Evolutionary conservation across 1,140 invertebrate species (phyloP).

Genomic region (Sitophilus oryzae): DNA sequence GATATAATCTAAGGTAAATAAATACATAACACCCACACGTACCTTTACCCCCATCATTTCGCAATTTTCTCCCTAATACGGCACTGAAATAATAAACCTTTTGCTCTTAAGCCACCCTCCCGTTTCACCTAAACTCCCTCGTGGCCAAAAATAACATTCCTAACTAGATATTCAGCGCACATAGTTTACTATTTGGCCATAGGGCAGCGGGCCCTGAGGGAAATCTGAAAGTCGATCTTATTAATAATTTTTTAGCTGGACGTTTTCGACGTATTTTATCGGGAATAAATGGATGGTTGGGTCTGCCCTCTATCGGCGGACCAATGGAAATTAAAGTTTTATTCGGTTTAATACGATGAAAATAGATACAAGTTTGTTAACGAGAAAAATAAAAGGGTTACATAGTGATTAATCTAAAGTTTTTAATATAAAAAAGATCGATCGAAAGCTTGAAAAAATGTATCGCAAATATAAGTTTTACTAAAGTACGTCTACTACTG

Average conservation of each 20-base stretch:
- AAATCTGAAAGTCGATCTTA: constrained; percentile 12
- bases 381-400: too few relatives aligned
- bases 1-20: too few relatives aligned
- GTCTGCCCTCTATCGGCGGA: neutral
- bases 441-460: too few relatives aligned
- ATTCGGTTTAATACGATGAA: neutral
- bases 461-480: too few relatives aligned
- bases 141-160: constrained; percentile 13
- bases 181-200: constrained; percentile 14
- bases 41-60: too few relatives aligned
- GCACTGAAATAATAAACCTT: neutral
- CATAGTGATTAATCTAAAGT: too few relatives aligned
- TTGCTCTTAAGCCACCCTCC: constrained; percentile 1
- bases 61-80: too few relatives aligned
- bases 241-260: constrained; percentile 13
- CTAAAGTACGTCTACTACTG: too few relatives aligned
- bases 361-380: too few relatives aligned
- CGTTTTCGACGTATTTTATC: neutral
- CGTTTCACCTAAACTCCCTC: neutral
- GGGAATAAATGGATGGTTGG: neutral
- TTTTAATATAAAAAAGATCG: too few relatives aligned
- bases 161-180: constrained; percentile 11
- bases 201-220: constrained; percentile 5
- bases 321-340: neutral
- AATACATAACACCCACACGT: too few relatives aligned